A percentile compares a stretch with the other conserved stretches of the same genome.
phyloP scores from a whole-genome alignment of 2,888 invertebrate genomes.

The Pristionchus japonicus region DNA sequence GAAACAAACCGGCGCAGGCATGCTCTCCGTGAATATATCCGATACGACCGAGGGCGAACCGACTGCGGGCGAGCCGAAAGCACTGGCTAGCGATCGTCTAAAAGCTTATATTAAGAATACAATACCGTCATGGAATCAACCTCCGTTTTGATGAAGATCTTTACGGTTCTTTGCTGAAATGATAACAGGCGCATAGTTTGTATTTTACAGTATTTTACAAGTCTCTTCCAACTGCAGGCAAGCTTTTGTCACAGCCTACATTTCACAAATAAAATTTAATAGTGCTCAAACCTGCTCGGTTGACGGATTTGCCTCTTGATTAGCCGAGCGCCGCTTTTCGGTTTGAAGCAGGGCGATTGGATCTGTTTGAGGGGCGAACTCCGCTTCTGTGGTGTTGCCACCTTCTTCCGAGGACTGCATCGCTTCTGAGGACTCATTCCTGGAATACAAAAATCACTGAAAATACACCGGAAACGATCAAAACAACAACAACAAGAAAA shows the following conservation, averaged over 20 bases:
- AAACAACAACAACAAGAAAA: neutral
- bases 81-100: constrained; percentile 15
- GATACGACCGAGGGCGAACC: constrained; percentile 13
- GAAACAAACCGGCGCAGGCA: neutral
- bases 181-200: no score
- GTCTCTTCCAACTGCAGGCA: no score
- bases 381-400: constrained; percentile 34
- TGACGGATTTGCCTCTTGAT: constrained; percentile 19
- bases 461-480: neutral
- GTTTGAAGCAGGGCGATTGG: constrained; percentile 11
- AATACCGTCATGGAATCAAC: no score
- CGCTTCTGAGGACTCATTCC: constrained; percentile 30
- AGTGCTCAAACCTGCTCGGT: neutral
- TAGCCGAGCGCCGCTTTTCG: neutral
- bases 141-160: no score
- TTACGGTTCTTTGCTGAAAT: no score
- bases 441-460: neutral
- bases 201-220: no score
- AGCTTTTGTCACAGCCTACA: no score
- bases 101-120: no score
- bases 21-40: constrained; percentile 42
- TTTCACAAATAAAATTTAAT: no score
- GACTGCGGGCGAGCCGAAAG: constrained; percentile 22
- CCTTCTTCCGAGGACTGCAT: constrained; percentile 33
- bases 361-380: constrained; percentile 11